Evolutionary conservation across 2,797 vertebrate genomes (phyloP).

Genomic region (Sebastiscus tertius): DNA sequence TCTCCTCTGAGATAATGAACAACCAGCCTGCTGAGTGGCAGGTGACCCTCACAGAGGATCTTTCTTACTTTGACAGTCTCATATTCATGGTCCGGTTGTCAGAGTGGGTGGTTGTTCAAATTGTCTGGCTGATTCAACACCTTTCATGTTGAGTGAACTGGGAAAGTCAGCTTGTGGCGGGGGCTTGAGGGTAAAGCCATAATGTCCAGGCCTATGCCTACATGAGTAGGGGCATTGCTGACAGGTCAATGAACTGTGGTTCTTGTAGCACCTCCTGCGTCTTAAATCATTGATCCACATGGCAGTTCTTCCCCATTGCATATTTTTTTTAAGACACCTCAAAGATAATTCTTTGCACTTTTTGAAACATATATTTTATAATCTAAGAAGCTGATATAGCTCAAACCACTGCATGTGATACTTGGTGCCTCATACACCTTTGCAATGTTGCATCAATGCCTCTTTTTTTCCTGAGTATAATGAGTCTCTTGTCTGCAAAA

Average conservation of each 20-base stretch:
- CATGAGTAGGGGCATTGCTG: background rate
- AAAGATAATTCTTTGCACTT: background rate
- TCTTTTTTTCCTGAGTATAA: background rate
- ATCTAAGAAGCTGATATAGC: background rate
- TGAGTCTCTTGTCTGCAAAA: constrained; percentile 4
- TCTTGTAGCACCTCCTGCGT: background rate
- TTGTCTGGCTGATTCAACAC: background rate
- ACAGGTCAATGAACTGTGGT: background rate
- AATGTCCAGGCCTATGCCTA: background rate
- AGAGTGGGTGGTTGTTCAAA: background rate
- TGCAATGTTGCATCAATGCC: background rate
- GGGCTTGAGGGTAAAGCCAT: background rate
- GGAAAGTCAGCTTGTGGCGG: background rate
- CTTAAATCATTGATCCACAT: background rate
- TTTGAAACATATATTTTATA: background rate
- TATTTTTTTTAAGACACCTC: background rate
- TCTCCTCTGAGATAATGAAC: too few species aligned
- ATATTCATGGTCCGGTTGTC: background rate
- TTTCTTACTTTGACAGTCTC: background rate
- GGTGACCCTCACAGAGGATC: background rate
- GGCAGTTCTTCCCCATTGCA: background rate
- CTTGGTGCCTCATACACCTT: background rate
- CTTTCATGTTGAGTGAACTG: background rate
- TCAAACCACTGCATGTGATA: background rate
- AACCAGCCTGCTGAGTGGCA: too few species aligned